These are phyloP conservation scores for Poecilia latipinna DNA, from an alignment of 2,113 vertebrate genomes.

Conservation along the genomic window DNA sequence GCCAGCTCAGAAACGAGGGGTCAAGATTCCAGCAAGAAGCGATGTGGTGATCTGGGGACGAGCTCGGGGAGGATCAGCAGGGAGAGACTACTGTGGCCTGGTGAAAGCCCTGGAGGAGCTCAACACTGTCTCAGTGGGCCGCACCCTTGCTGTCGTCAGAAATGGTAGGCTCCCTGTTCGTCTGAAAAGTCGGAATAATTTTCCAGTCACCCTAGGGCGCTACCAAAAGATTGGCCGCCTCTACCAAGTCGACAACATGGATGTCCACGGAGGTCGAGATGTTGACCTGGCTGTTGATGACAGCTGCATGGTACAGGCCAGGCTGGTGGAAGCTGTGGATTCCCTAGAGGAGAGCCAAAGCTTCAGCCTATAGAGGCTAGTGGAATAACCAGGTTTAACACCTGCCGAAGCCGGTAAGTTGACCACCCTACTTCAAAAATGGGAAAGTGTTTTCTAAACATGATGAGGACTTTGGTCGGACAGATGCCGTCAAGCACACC, in stretches of 20 bases:
- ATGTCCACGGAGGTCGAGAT: neutral
- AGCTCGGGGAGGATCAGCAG: neutral
- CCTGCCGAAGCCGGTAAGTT: neutral
- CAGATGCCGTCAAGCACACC: constrained; percentile 1
- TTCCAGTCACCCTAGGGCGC: neutral
- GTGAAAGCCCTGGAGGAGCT: neutral
- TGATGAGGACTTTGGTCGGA: constrained; percentile 37
- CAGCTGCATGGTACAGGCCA: neutral
- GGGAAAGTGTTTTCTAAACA: constrained; percentile 22
- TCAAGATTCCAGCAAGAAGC: neutral
- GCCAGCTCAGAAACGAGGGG: neutral
- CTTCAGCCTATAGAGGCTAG: neutral
- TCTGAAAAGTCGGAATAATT: neutral
- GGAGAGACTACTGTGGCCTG: neutral
- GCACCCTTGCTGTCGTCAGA: neutral
- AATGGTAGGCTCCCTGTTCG: neutral
- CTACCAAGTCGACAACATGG: neutral
- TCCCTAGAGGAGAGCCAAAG: neutral
- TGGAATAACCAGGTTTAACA: neutral
- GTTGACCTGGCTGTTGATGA: neutral
- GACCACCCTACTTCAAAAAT: neutral
- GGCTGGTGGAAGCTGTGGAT: neutral
- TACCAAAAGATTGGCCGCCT: neutral
- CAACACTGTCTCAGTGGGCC: neutral
- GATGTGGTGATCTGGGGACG: neutral